Base-by-base conservation (phyloP, 2,888 invertebrate genomes). In the Rhagium mordax region DNA sequence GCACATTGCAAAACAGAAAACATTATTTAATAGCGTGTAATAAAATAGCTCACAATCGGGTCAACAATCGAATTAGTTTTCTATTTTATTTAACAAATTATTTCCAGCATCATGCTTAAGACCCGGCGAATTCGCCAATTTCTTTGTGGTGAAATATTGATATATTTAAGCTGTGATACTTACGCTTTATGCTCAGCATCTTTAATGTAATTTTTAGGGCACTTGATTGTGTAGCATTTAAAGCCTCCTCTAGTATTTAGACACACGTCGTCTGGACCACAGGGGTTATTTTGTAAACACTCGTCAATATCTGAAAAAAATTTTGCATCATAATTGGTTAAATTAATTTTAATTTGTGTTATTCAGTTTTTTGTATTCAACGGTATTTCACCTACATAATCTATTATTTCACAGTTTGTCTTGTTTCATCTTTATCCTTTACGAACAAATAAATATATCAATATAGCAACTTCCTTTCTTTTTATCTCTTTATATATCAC, bases 171-270 rank as follows among this genome's bases (percentile, higher is more conserved):
- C 16, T 8, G 2, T 10, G 15, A 62, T 72, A 89, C 92, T 90
- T 87, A 97, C 97, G 97, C 96, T 85, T 93, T 95, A 74, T 94
- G 93, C 66, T 91, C 90, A 0, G 89, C 87, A 81, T 98, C 97
- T 66, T 92, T 92, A 21, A 92, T 89, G 87, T 98, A 99, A 60
- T 96, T 96, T 0, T 90, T 84, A 0, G 98, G 98, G 86, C 99
- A 99, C 57, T 91, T 89, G 76, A 98, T 94, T 16, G 90, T 90
- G 81, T 96, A 95, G 85, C 98, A 99, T 83, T 96, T 94, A 88
- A 92, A 96, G 70, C 94, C 91, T 0, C 99, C 99, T 72, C 96
- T 90, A 0, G 94, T 96, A 87, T 99, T 99, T 80, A 97, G 93
- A 84, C 99, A 99, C 61, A 95, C 92, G 79, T 94, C 92, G 75